phyloP scores from a whole-genome alignment of 1,140 invertebrate species.

The Eulimnadia texana region DNA sequence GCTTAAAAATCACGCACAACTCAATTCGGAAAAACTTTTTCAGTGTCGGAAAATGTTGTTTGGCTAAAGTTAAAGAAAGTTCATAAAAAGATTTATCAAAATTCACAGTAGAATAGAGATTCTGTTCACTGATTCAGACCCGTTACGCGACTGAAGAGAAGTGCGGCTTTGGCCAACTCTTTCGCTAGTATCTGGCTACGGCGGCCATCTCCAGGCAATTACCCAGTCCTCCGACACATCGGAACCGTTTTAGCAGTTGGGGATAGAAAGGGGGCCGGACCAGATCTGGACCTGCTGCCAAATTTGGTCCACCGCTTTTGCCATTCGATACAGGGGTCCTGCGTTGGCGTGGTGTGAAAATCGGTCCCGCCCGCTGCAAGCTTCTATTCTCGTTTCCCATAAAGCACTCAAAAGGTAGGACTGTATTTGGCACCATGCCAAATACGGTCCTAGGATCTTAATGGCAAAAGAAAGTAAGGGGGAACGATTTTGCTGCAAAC shows the following conservation, averaged over 20 bases:
- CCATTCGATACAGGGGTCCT: background rate
- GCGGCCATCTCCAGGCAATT: background rate
- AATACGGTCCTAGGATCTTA: background rate
- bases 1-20: background rate
- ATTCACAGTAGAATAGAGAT: too few species aligned
- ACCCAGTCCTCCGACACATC: background rate
- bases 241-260: slow-evolving; percentile 5
- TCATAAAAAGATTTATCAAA: too few species aligned
- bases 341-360: background rate
- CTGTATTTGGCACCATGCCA: background rate
- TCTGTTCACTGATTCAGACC: background rate
- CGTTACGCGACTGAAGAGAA: background rate
- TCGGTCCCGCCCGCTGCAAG: too few species aligned
- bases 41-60: too few species aligned
- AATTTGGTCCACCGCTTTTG: background rate
- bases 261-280: background rate
- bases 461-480: background rate
- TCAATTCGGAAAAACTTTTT: background rate
- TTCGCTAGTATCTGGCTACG: background rate
- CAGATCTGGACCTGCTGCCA: background rate
- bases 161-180: background rate
- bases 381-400: too few species aligned
- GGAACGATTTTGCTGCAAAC: too few species aligned
- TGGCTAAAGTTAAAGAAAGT: too few species aligned
- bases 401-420: too few species aligned